These are phyloP conservation scores for Dasypus novemcinctus DNA, from an alignment of 2,113 vertebrate species.

Conservation along the genomic window DNA sequence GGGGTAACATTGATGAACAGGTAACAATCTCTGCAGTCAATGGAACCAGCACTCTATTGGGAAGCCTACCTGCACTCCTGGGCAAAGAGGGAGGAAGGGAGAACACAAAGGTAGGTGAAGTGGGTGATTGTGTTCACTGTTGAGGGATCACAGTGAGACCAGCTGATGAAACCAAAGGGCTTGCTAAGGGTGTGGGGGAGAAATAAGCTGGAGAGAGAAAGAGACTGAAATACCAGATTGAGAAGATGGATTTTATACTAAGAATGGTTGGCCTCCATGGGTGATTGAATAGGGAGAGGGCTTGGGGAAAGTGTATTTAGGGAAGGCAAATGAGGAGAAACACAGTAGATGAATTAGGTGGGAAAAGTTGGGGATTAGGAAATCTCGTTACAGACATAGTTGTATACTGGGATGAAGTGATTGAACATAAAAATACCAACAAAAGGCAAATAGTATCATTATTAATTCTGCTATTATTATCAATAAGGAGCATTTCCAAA, in stretches of 20 bases:
- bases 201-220: neutral
- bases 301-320: accelerated
- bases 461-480: neutral
- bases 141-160: neutral
- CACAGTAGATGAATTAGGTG: neutral
- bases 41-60: neutral
- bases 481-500: neutral
- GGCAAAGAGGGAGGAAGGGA: neutral
- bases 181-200: neutral
- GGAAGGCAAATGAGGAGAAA: neutral
- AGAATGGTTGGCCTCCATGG: no score
- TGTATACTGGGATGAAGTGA: neutral
- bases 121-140: neutral
- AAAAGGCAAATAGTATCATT: neutral
- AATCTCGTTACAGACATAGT: neutral
- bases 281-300: neutral
- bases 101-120: neutral
- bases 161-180: neutral
- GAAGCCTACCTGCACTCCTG: neutral
- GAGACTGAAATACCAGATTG: neutral
- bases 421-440: neutral
- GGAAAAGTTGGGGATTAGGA: neutral
- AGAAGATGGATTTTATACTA: no score
- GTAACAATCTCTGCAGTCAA: neutral
- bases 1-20: neutral